Conservation (phyloP, 1,140 invertebrate species). For the Nomia melanderi region DNA sequence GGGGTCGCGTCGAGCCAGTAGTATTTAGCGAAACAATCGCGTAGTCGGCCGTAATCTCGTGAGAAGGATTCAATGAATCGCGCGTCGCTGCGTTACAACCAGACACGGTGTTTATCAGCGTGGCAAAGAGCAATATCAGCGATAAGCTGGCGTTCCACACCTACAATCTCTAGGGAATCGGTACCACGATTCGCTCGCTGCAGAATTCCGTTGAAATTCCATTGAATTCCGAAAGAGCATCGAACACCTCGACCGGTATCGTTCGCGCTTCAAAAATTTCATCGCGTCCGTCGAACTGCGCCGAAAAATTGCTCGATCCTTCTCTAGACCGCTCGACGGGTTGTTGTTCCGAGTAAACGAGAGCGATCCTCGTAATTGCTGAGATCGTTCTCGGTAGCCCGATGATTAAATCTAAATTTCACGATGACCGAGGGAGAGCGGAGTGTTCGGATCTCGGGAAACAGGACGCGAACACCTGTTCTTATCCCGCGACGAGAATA, state of each 20-base stretch:
- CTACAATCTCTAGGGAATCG: slow-evolving; percentile 21
- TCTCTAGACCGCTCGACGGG: background rate
- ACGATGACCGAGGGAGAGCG: background rate
- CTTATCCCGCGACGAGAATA: slow-evolving; percentile 18
- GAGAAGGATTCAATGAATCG: slow-evolving; percentile 58
- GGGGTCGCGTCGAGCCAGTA: background rate
- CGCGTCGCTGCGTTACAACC: slow-evolving; percentile 40
- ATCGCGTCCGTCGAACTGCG: background rate
- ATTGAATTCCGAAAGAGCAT: background rate
- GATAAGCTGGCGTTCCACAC: slow-evolving; percentile 35
- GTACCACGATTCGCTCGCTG: background rate
- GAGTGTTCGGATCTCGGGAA: slow-evolving; percentile 1
- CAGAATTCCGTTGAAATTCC: no score
- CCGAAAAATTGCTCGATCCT: background rate
- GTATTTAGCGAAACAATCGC: slow-evolving; percentile 40
- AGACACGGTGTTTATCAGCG: slow-evolving; percentile 48
- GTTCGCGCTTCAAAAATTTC: background rate
- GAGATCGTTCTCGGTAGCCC: background rate
- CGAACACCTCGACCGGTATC: background rate
- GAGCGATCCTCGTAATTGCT: background rate
- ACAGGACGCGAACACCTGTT: slow-evolving; percentile 15
- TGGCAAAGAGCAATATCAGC: slow-evolving; percentile 49
- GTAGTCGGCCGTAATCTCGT: slow-evolving; percentile 37
- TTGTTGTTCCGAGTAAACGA: background rate
- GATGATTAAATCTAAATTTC: slow-evolving; percentile 19